A percentile compares a stretch with the other conserved stretches of the same genome.
Evolutionary conservation across 37 sponge, comb jelly and placozoan species (phyloP).

Genomic region (Beroe ovata): DNA sequence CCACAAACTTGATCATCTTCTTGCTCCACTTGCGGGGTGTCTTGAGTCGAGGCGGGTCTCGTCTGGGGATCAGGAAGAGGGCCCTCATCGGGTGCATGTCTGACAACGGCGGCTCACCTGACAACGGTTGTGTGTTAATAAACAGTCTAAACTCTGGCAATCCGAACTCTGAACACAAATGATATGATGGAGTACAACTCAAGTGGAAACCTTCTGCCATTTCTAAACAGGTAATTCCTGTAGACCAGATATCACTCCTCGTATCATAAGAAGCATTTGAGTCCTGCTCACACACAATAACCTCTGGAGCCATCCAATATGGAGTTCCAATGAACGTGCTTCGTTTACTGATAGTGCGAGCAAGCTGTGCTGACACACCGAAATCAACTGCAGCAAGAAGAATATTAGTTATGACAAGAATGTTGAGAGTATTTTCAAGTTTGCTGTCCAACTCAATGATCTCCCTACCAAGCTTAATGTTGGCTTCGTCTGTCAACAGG

Average conservation of each 20-base stretch:
- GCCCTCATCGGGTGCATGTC: constrained; percentile 99
- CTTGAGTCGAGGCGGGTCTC: constrained; percentile 90
- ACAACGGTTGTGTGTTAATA: background rate
- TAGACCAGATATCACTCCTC: constrained; percentile 97
- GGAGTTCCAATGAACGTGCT: constrained; percentile 99
- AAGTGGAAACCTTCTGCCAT: constrained; percentile 84
- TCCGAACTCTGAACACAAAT: too few relatives aligned
- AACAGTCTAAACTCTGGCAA: too few relatives aligned
- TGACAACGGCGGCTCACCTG: constrained; percentile 74
- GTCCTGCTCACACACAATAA: constrained; percentile 97
- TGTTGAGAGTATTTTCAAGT: background rate
- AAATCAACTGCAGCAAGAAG: constrained; percentile 84
- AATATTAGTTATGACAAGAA: too few relatives aligned
- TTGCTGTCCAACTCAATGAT: background rate
- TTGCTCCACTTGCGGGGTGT: constrained; percentile 85
- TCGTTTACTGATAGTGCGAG: constrained; percentile 92
- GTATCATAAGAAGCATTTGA: constrained; percentile 89
- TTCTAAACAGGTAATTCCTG: constrained; percentile 94
- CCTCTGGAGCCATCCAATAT: constrained; percentile 99
- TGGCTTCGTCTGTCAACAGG: constrained; percentile 95
- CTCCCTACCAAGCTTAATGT: constrained; percentile 84
- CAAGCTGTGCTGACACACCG: constrained; percentile 97
- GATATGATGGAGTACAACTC: background rate
- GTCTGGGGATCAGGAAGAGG: constrained; percentile 91
- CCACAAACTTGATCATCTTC: constrained; percentile 77